Conservation (phyloP, 2,888 invertebrate species). For the Artemia sinica region DNA sequence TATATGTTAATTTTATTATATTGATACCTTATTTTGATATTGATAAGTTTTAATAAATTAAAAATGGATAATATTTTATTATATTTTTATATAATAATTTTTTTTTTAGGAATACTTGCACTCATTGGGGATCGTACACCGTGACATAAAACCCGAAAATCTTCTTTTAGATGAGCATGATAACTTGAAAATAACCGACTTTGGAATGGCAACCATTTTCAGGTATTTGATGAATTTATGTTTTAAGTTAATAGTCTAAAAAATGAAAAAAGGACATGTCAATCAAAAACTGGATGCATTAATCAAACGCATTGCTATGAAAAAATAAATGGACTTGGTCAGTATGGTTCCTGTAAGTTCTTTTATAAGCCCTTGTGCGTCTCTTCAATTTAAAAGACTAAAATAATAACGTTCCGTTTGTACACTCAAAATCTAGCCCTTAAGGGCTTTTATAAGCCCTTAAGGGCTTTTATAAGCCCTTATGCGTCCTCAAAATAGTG, state of each 20-base stretch:
- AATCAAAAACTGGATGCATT: not conserved
- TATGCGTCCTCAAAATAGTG: too few species aligned
- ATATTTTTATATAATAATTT: not conserved
- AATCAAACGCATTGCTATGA: not conserved
- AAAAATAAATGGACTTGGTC: not conserved
- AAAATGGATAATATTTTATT: too few species aligned
- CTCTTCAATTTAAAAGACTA: too few species aligned
- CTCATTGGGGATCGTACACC: conserved; percentile 68
- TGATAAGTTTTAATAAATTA: too few species aligned
- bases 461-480: too few species aligned
- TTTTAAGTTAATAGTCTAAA: conserved; percentile 40
- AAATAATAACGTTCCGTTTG: too few species aligned
- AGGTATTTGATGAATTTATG: conserved; percentile 8
- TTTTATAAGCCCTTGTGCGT: too few species aligned
- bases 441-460: too few species aligned
- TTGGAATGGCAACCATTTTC: conserved; percentile 77
- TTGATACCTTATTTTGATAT: too few species aligned
- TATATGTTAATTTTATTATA: too few species aligned
- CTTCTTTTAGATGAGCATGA: conserved; percentile 66
- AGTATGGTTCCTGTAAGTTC: too few species aligned
- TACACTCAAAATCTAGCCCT: too few species aligned
- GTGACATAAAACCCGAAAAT: conserved; percentile 95
- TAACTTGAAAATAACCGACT: conserved; percentile 84
- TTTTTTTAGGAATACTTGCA: conserved; percentile 56
- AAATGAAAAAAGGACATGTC: conserved; percentile 30